Evolutionary conservation across 2,113 vertebrate genomes (phyloP), one percentile per base, ranked within the genome.

Genomic region (Forbesichthys agassizii): DNA sequence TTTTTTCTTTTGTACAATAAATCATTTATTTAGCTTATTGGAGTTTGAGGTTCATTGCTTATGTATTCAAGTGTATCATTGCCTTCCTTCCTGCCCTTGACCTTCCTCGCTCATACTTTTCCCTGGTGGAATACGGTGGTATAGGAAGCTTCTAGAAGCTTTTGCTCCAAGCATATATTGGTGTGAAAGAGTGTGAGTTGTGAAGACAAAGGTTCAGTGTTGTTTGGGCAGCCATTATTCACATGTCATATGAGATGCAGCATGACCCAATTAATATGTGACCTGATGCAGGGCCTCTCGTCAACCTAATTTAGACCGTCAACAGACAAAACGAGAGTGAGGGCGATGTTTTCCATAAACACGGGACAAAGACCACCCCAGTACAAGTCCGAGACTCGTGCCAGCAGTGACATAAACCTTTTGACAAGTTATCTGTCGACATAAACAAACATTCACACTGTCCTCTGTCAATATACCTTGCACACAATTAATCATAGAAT

Each of bases 1-100:
- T 92, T 93, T 91, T 92, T 90, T 27, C 27, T 94, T 94, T 95
- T 94, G 92, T 95, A 94, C 93, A 94, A 94, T 94, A 95, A 95
- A 93, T 92, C 90, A 93, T 92, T 92, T 92, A 92, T 94, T 92
- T 92, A 94, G 92, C 91, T 90, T 92, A 91, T 27, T 72, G 79
- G 33, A 51, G 67, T 42, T 72, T 68, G 66, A 66, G 71, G 54
- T 58, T 72, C 68, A 63, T 74, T 84, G 69, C 33, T 78, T 33
- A n/a, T 27, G 56, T n/a, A 58, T 65, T 59, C 49, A 67, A 56
- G 8, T 0, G 16, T 56, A n/a, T 4, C n/a, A 9, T 56, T 42
- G 57, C 33, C 59, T 66, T 53, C 49, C 67, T 63, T 52, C 64
- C 63, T 49, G 14, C 10, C 60, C 48, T 20, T 4, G 66, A 11